Base-by-base conservation (phyloP, 2,797 vertebrate genomes). In the Tokudaia tokunoshimensis region DNA sequence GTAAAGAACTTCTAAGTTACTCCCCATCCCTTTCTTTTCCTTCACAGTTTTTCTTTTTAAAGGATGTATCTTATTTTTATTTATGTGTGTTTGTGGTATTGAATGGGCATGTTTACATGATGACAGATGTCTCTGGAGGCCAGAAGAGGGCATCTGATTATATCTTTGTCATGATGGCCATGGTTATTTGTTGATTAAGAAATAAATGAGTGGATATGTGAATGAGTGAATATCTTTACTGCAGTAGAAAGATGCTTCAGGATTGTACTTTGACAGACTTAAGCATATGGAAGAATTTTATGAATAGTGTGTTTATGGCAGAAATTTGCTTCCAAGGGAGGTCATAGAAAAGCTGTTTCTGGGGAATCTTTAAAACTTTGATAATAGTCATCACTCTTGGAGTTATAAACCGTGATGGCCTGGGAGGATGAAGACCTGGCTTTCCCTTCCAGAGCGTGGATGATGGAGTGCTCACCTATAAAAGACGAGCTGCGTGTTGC, bases 381-480 rank as follows among this genome's bases (percentile, higher is more conserved):
- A 96, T 97, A 95, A 96, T 94, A 88, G 91, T 44, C 96, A 95
- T 97, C 76, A 88, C 97, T 98, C 91, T 97, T 96, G 78, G 41
- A 86, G 90, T 96, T 96, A 92, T 97, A 95, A 94, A 97, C 74
- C 2, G 5, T n/a, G 83, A 97, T 94, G 86, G 75, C 95, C 94
- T 91, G 78, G 65, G 94, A 97, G 84, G 29, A 90, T 94, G 89
- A 90, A 88, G 76, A 89, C 72, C 55, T 57, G 34, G 63, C 94
- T 95, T 91, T 50, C 80, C 26, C 17, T 93, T 67, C 37, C 87
- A 57, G 59, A 31, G 55, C 79, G 79, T 94, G 79, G 91, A 2
- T 97, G 96, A 97, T 91, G 70, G 82, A 97, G 88, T 91, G 79
- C 59, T 89, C 80, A 95, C 94, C 94, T 96, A 88, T 97, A 95